These are phyloP conservation scores for Lepilemur ruficaudatus DNA, from an alignment of 2,797 vertebrate species.

Conservation along the genomic window DNA sequence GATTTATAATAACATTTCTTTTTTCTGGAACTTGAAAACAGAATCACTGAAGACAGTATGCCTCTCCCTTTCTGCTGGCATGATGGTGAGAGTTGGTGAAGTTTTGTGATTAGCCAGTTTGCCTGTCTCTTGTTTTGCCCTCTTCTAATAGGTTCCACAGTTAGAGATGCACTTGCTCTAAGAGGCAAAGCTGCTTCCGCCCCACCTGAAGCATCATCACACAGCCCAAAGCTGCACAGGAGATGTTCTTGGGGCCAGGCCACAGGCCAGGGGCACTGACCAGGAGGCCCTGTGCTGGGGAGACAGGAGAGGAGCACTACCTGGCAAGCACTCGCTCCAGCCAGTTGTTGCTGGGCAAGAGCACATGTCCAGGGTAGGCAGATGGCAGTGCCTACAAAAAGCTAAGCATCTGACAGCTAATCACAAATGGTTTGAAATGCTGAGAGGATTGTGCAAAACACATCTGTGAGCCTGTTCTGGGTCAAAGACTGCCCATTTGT, in stretches of 20 bases:
- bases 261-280: background rate
- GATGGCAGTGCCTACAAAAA: background rate
- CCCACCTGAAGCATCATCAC: background rate
- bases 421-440: background rate
- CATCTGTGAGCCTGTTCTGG: background rate
- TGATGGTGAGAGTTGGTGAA: background rate
- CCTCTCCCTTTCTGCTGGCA: background rate
- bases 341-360: background rate
- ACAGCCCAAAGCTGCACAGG: background rate
- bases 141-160: background rate
- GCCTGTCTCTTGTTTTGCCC: background rate
- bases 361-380: background rate
- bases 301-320: background rate
- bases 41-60: background rate
- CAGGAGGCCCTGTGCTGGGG: fast-evolving
- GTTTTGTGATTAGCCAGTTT: background rate
- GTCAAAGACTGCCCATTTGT: background rate
- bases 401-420: background rate
- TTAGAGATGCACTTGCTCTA: background rate
- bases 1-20: background rate
- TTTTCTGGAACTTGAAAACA: background rate
- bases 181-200: background rate
- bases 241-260: too few relatives aligned
- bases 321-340: fast-evolving
- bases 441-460: fast-evolving